Evolutionary conservation across 2,888 invertebrate genomes (phyloP).

Genomic region (Eretmocerus hayati): DNA sequence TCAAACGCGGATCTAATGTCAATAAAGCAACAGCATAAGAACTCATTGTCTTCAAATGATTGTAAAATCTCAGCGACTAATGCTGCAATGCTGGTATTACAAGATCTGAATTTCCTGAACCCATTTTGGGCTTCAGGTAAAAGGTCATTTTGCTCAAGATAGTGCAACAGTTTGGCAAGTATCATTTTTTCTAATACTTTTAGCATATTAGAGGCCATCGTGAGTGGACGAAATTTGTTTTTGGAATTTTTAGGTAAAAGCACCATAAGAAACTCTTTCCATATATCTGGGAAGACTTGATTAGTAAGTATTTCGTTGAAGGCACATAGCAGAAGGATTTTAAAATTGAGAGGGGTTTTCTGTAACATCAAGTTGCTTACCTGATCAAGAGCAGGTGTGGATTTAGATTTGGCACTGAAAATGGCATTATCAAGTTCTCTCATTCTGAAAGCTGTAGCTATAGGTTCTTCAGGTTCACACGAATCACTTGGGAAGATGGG

Average conservation of each 20-base stretch:
- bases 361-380: not conserved
- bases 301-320: not conserved
- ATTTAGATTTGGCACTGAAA: not conserved
- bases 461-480: not conserved
- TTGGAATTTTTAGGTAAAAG: not conserved
- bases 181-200: not conserved
- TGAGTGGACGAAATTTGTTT: not conserved
- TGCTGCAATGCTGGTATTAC: not conserved
- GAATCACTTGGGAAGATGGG: not conserved
- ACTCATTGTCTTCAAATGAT: not conserved
- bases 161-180: not conserved
- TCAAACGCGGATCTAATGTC: conserved; percentile 8
- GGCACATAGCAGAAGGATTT: not conserved
- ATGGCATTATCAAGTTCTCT: not conserved
- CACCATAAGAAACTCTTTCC: not conserved
- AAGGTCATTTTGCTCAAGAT: not conserved
- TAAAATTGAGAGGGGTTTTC: not conserved
- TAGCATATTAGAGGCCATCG: not conserved
- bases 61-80: not conserved
- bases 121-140: not conserved
- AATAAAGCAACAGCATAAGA: not conserved
- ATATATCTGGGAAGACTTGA: not conserved
- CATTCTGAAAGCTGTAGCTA: not conserved
- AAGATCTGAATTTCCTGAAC: not conserved
- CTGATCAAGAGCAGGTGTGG: not conserved